phyloP scores from a whole-genome alignment of 2,113 vertebrate species.

The Mellivora capensis region DNA sequence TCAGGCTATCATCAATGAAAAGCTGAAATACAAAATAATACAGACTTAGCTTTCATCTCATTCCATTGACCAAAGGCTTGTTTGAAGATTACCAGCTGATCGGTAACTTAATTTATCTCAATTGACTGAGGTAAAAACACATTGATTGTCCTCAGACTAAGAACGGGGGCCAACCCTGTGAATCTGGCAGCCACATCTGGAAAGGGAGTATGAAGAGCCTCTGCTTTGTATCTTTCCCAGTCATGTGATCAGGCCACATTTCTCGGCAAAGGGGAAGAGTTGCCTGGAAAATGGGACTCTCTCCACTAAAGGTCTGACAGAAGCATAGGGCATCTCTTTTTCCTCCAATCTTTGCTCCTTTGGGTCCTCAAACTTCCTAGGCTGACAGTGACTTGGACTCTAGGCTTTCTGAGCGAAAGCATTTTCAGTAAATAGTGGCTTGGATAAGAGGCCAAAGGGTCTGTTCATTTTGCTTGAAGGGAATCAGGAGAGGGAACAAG shows the following conservation, averaged over 20 bases:
- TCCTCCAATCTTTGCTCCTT: not conserved
- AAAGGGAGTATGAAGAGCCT: not conserved
- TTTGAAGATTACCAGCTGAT: slow-evolving; percentile 34
- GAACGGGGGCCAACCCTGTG: not conserved
- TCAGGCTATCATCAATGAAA: not conserved
- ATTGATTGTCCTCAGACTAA: not conserved
- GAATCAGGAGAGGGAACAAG: not conserved
- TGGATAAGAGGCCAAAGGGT: not conserved
- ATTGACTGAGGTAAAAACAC: not conserved
- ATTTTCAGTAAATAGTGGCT: not conserved
- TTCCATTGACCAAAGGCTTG: not conserved
- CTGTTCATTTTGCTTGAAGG: not conserved
- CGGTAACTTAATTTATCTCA: not conserved
- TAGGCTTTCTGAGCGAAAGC: not conserved
- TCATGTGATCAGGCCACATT: not conserved
- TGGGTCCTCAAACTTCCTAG: not conserved
- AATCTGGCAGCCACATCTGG: not conserved
- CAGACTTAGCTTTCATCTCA: not conserved
- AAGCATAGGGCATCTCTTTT: not conserved
- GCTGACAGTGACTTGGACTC: not conserved
- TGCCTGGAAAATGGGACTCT: not conserved
- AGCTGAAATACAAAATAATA: slow-evolving; percentile 11
- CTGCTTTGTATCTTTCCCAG: not conserved
- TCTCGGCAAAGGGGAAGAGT: not conserved
- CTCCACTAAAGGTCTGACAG: not conserved